Conservation (phyloP, 2,888 invertebrate genomes). For the Macaria liturata region DNA sequence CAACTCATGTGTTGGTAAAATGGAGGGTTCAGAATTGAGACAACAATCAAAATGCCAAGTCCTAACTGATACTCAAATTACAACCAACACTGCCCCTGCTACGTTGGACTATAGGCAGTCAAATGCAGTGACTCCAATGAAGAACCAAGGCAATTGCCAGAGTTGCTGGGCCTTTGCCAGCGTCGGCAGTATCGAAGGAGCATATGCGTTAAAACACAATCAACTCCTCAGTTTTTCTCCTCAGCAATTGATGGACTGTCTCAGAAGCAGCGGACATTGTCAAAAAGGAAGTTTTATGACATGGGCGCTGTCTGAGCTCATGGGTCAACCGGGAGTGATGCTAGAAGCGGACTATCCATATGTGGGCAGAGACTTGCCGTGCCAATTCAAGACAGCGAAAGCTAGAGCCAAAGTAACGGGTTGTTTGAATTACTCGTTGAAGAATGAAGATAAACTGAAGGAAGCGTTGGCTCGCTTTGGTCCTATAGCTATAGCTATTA, state of each 20-base stretch:
- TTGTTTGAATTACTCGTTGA: conserved; percentile 1
- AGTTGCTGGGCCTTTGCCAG: conserved; percentile 6
- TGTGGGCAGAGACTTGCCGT: background rate
- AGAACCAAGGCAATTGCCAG: background rate
- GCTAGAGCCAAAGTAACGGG: background rate
- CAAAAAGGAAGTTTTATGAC: background rate
- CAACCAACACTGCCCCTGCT: conserved; percentile 2
- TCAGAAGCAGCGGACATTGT: background rate
- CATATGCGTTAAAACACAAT: background rate
- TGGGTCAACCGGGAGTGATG: background rate
- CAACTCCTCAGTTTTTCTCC: conserved; percentile 1
- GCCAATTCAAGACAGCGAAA: background rate
- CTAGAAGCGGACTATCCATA: conserved; percentile 5
- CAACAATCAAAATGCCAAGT: background rate
- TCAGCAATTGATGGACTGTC: conserved; percentile 7
- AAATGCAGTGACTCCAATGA: conserved; percentile 4
- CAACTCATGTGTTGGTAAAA: background rate
- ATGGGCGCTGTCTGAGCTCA: background rate
- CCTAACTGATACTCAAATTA: conserved; percentile 4
- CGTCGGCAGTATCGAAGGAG: conserved; percentile 3
- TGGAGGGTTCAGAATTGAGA: too few relatives aligned
- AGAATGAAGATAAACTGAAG: conserved; percentile 4
- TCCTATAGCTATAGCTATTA: background rate
- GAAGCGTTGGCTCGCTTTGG: background rate
- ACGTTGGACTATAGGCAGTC: background rate